Percentiles rank a stretch among this genome's conserved stretches.
Evolutionary conservation across 2,113 vertebrate genomes (phyloP).

Genomic region (Hyperoodon ampullatus): DNA sequence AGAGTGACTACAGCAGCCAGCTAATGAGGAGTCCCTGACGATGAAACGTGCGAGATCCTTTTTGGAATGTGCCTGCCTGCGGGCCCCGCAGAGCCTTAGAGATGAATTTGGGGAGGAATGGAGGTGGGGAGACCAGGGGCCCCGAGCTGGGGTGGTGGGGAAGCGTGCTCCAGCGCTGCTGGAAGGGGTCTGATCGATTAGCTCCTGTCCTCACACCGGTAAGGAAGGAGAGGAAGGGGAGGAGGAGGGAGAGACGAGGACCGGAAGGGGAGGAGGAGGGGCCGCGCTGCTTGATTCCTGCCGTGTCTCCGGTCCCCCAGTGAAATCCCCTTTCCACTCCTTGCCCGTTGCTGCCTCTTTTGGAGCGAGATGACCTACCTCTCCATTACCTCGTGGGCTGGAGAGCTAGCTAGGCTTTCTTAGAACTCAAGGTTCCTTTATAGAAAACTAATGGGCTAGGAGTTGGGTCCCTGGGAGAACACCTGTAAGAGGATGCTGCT

Average conservation of each 20-base stretch:
- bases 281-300: not conserved
- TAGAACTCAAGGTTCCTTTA: not conserved
- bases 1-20: constrained; percentile 67
- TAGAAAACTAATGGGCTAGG: not conserved
- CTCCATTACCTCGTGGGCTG: not conserved
- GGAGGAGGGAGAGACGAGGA: not conserved
- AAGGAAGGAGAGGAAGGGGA: not conserved
- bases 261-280: too few species aligned
- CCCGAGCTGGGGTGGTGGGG: not conserved
- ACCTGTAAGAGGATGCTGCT: not conserved
- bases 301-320: not conserved
- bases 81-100: not conserved
- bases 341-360: not conserved
- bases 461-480: not conserved
- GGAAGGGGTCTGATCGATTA: not conserved
- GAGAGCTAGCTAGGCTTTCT: not conserved
- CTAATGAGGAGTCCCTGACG: constrained; percentile 72
- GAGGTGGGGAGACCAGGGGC: not conserved
- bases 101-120: constrained; percentile 43
- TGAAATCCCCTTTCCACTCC: too few species aligned
- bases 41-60: constrained; percentile 76
- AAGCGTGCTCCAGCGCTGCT: not conserved
- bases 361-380: not conserved
- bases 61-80: constrained; percentile 68
- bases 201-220: not conserved